Conservation (phyloP, 2,888 invertebrate species). For the Ophion obscuratus region DNA sequence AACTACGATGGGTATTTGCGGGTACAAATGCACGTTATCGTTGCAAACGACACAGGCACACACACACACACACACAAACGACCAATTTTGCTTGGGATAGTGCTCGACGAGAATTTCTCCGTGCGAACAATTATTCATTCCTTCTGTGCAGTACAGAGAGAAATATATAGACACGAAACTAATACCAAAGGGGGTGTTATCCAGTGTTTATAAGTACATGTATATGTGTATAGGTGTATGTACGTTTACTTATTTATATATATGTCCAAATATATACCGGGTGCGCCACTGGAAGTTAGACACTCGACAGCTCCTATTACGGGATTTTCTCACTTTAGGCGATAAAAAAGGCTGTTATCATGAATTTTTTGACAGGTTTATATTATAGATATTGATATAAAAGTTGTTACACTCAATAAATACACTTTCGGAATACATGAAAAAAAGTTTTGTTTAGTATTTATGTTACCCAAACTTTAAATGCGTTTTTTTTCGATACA, state of each 20-base stretch:
- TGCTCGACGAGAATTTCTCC: conserved; percentile 43
- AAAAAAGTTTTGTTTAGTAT: too few species aligned
- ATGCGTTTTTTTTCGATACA: too few species aligned
- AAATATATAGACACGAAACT: conserved; percentile 9
- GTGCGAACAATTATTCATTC: conserved; percentile 56
- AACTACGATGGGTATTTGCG: conserved; percentile 4
- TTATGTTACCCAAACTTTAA: too few species aligned
- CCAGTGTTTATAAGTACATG: conserved; percentile 15
- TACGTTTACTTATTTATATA: neutral
- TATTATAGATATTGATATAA: too few species aligned
- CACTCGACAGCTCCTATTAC: neutral
- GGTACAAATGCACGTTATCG: conserved; percentile 17
- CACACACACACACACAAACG: neutral
- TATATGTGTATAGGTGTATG: neutral
- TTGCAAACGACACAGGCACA: neutral
- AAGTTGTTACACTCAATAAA: too few species aligned
- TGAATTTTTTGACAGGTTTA: too few species aligned
- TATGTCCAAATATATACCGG: neutral
- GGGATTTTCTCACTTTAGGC: too few species aligned
- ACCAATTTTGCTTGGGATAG: conserved; percentile 6
- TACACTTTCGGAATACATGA: too few species aligned
- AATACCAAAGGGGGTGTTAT: conserved; percentile 25
- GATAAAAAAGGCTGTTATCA: too few species aligned
- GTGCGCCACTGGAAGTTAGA: neutral
- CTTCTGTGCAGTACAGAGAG: conserved; percentile 27